A percentile compares a stretch with the other conserved stretches of the same genome.
These are phyloP conservation scores for Trididemnum miniatum DNA, from an alignment of 23 tunicate genomes.

Conservation along the genomic window DNA sequence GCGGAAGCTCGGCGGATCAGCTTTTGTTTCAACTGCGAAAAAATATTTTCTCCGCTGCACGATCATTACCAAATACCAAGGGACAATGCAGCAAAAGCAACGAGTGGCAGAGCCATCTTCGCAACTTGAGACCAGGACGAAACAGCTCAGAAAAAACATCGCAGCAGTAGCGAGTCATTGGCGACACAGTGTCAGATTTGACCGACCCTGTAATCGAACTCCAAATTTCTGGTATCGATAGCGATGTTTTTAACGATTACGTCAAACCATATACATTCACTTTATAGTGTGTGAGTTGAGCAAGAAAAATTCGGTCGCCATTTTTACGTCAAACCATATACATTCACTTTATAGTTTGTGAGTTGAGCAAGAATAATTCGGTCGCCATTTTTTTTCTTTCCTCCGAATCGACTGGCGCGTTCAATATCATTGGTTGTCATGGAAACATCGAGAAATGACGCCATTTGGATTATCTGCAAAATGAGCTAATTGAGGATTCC, in stretches of 20 bases:
- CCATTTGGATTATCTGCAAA: constrained; percentile 70
- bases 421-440: constrained; percentile 56
- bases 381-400: constrained; percentile 28
- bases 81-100: not conserved
- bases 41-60: too few relatives aligned
- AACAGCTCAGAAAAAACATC: too few relatives aligned
- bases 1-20: constrained; percentile 57
- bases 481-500: too few relatives aligned
- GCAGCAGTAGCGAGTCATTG: too few relatives aligned
- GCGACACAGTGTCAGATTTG: too few relatives aligned
- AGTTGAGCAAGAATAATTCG: constrained; percentile 74
- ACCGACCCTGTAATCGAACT: too few relatives aligned
- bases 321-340: too few relatives aligned
- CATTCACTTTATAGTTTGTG: constrained; percentile 62
- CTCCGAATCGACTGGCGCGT: constrained; percentile 75
- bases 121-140: too few relatives aligned
- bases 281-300: constrained; percentile 69
- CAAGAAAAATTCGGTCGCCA: constrained; percentile 63
- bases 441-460: constrained; percentile 56
- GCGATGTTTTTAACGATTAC: too few relatives aligned
- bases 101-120: too few relatives aligned
- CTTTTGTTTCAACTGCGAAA: constrained; percentile 55
- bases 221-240: too few relatives aligned
- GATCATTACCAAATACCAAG: too few relatives aligned
- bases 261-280: constrained; percentile 40